Conservation (phyloP, 1,140 invertebrate species). For the Stenopsyche tienmushanensis region DNA sequence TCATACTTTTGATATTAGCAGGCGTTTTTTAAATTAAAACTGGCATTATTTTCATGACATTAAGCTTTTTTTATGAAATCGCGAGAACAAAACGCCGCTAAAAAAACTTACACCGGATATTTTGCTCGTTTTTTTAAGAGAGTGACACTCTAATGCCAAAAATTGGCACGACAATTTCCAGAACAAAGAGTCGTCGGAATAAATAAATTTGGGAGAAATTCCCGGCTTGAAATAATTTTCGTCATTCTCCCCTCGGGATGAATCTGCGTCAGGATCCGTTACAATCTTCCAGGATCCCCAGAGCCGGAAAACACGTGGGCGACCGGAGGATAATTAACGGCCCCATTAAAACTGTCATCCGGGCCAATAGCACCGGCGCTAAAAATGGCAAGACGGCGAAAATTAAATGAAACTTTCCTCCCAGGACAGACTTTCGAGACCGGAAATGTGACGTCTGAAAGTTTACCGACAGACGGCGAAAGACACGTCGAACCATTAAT, state of each 20-base stretch:
- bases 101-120: no score
- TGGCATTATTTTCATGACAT: no score
- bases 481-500: background rate
- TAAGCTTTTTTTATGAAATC: no score
- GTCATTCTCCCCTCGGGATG: background rate
- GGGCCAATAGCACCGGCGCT: background rate
- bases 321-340: conserved; percentile 4
- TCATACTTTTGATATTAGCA: no score
- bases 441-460: background rate
- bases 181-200: background rate
- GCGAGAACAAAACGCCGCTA: no score
- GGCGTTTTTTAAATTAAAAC: no score
- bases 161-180: background rate
- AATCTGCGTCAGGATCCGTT: background rate
- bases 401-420: conserved; percentile 1
- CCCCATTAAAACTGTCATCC: conserved; percentile 21
- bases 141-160: background rate
- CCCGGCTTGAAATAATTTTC: background rate
- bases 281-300: background rate
- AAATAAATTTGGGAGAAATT: background rate
- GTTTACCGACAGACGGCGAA: background rate
- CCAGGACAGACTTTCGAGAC: background rate
- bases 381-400: background rate
- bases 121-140: no score
- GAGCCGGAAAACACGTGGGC: no score